Evolutionary conservation across 2,888 invertebrate species (phyloP).

Genomic region (Cheilosia urbana): DNA sequence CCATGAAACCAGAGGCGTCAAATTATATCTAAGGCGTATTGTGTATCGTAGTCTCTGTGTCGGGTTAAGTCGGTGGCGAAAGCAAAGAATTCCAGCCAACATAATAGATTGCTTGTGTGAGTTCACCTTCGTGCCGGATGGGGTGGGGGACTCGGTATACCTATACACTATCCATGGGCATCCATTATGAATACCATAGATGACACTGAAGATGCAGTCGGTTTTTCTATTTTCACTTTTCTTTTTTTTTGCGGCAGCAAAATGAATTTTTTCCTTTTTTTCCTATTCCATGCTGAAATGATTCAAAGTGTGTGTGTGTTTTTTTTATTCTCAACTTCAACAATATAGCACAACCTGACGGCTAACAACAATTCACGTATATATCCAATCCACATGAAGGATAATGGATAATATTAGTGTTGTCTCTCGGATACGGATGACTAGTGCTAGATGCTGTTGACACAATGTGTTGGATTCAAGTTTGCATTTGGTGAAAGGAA

Average conservation of each 20-base stretch:
- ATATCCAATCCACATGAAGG: conserved; percentile 58
- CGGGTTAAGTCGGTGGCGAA: conserved; percentile 6
- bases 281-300: conserved; percentile 32
- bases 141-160: conserved; percentile 2
- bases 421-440: conserved; percentile 58
- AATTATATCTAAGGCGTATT: conserved; percentile 57
- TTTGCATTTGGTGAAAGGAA: conserved; percentile 43
- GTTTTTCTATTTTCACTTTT: conserved; percentile 21
- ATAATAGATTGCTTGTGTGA: conserved; percentile 53
- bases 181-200: conserved; percentile 47
- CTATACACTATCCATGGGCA: conserved; percentile 31
- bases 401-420: conserved; percentile 72
- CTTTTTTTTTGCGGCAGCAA: conserved; percentile 15
- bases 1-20: conserved; percentile 52
- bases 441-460: conserved; percentile 60
- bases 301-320: conserved; percentile 21
- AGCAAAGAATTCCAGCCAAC: conserved; percentile 25
- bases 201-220: conserved; percentile 60
- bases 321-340: conserved; percentile 13
- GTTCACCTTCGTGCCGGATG: conserved; percentile 49
- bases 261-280: conserved; percentile 9
- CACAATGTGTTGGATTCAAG: conserved; percentile 62
- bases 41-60: conserved; percentile 26
- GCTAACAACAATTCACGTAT: conserved; percentile 57
- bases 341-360: conserved; percentile 56